phyloP scores from a whole-genome alignment of 1,140 invertebrate genomes.

The Philotrypesis tridentata region DNA sequence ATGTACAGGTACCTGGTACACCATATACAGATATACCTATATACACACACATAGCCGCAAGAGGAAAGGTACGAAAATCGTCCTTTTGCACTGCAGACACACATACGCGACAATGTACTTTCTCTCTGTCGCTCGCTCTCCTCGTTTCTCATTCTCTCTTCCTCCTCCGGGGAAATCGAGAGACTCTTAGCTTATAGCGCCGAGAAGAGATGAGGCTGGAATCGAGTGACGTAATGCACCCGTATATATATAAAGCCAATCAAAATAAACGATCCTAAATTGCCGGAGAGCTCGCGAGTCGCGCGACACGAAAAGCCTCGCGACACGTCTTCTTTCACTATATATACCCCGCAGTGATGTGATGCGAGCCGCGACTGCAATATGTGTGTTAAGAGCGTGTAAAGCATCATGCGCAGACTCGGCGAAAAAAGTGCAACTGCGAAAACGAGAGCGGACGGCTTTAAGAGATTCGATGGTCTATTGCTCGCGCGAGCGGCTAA shows the following conservation, averaged over 20 bases:
- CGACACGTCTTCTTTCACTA: not conserved
- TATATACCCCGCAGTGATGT: no score
- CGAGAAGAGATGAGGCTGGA: not conserved
- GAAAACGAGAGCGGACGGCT: not conserved
- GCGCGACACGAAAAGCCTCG: not conserved
- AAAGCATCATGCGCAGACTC: not conserved
- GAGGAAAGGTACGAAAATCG: not conserved
- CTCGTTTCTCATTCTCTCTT: not conserved
- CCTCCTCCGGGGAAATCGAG: slow-evolving; percentile 23
- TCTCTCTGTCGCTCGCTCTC: not conserved
- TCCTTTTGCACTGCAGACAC: not conserved
- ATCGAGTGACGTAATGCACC: slow-evolving; percentile 33
- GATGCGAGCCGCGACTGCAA: no score
- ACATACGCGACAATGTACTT: not conserved
- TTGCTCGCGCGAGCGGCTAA: not conserved
- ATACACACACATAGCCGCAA: not conserved
- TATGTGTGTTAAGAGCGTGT: not conserved
- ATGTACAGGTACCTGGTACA: no score
- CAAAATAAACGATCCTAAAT: slow-evolving; percentile 49
- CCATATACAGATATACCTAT: no score
- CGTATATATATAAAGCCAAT: slow-evolving; percentile 47
- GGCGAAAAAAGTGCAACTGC: no score
- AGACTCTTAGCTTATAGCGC: slow-evolving; percentile 11
- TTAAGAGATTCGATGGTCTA: not conserved
- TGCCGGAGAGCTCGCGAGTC: slow-evolving; percentile 1